A percentile compares a stretch with the other conserved stretches of the same genome.
Conservation (phyloP, 2,113 vertebrate species). For the Tenebrosternarchus preto region DNA sequence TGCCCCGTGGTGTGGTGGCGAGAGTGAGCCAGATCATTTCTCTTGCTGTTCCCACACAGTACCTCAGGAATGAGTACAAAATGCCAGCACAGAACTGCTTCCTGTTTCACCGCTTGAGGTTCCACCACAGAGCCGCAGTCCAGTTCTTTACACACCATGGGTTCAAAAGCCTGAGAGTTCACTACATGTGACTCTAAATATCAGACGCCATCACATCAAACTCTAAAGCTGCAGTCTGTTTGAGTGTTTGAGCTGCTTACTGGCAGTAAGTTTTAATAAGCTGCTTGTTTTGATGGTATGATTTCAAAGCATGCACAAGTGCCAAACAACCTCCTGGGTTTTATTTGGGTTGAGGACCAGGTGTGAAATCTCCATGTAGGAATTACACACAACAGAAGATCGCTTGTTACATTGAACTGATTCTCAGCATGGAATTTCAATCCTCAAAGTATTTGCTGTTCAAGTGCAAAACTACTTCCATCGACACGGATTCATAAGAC, state of each 20-base stretch:
- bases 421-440: background rate
- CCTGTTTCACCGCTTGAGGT: background rate
- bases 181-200: background rate
- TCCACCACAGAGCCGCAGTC: background rate
- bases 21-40: background rate
- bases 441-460: background rate
- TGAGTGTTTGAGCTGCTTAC: background rate
- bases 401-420: background rate
- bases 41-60: background rate
- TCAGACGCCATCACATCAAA: background rate
- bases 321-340: background rate
- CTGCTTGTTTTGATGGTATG: background rate
- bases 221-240: background rate
- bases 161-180: background rate
- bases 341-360: background rate
- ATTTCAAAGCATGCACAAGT: background rate
- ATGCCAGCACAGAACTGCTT: background rate
- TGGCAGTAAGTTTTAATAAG: background rate
- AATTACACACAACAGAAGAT: background rate
- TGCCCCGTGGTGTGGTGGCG: background rate
- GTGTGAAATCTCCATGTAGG: background rate
- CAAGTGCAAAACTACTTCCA: no score
- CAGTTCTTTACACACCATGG: background rate
- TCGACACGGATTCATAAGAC: background rate
- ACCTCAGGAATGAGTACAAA: background rate